A percentile compares a stretch with the other conserved stretches of the same genome.
phyloP scores from a whole-genome alignment of 2,888 invertebrate species.

The Xestoiulus laeticollis region DNA sequence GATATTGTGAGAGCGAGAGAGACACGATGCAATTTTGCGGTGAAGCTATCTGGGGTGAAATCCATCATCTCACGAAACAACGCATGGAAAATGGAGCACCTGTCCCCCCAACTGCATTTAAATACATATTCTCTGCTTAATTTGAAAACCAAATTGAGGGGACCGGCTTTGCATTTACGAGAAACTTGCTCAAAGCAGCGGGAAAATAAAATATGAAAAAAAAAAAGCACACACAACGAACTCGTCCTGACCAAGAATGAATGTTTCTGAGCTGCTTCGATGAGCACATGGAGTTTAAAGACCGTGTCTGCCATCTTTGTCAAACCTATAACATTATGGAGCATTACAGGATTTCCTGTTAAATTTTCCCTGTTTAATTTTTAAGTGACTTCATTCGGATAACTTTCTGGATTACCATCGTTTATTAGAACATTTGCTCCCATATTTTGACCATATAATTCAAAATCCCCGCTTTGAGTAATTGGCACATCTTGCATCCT shows the following conservation, averaged over 20 bases:
- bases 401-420: too few species aligned
- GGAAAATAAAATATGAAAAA: too few species aligned
- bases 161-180: not conserved
- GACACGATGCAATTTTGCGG: constrained; percentile 9
- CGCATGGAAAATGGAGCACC: constrained; percentile 19
- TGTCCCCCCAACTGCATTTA: not conserved
- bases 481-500: not conserved
- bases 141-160: constrained; percentile 10
- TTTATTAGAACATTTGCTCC: too few species aligned
- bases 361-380: too few species aligned
- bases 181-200: not conserved
- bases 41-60: not conserved
- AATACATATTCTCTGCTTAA: not conserved
- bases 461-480: not conserved
- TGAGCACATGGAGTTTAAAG: too few species aligned
- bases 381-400: too few species aligned
- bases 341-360: too few species aligned
- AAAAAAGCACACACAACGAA: not conserved
- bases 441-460: not conserved
- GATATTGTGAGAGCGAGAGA: not conserved
- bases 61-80: constrained; percentile 10
- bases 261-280: not conserved
- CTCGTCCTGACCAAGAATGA: not conserved
- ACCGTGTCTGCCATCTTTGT: too few species aligned
- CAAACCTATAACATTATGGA: too few species aligned